Evolutionary conservation across 2,797 vertebrate species (phyloP).

Genomic region (Malurus splendens): DNA sequence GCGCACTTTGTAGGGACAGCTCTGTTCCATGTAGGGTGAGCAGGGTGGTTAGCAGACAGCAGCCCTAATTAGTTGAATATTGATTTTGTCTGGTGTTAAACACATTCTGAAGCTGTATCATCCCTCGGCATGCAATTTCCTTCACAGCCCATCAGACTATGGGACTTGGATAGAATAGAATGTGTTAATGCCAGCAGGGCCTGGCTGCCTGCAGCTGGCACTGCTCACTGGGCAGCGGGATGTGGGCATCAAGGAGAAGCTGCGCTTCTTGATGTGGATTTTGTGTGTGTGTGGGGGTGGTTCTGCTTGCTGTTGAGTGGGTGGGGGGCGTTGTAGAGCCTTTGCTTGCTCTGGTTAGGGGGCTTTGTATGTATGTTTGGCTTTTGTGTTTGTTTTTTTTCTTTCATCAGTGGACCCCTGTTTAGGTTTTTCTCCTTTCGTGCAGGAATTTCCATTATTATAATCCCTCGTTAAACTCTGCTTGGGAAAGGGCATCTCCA

Average conservation of each 20-base stretch:
- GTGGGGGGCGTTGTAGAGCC: background rate
- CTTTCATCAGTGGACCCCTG: background rate
- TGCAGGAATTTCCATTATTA: background rate
- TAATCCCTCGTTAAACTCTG: background rate
- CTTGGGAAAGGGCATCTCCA: background rate
- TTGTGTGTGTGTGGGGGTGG: background rate
- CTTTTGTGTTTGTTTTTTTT: background rate
- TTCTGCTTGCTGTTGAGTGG: background rate
- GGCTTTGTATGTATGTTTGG: no score
- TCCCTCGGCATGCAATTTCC: background rate
- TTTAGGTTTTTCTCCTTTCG: background rate
- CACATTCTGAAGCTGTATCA: background rate
- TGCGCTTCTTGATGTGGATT: fast-evolving
- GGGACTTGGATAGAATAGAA: background rate
- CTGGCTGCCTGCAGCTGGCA: background rate
- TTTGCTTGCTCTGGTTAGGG: background rate
- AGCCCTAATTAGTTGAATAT: background rate
- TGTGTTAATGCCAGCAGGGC: background rate
- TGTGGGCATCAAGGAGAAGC: background rate
- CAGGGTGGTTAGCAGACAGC: background rate
- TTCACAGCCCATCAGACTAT: background rate
- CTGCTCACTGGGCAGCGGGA: background rate
- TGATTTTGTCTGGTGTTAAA: background rate
- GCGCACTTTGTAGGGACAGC: fast-evolving
- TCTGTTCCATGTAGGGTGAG: fast-evolving